A percentile compares a stretch with the other conserved stretches of the same genome.
These are phyloP conservation scores for Nemoura dubitans DNA, from an alignment of 2,888 invertebrate species.

Conservation along the genomic window DNA sequence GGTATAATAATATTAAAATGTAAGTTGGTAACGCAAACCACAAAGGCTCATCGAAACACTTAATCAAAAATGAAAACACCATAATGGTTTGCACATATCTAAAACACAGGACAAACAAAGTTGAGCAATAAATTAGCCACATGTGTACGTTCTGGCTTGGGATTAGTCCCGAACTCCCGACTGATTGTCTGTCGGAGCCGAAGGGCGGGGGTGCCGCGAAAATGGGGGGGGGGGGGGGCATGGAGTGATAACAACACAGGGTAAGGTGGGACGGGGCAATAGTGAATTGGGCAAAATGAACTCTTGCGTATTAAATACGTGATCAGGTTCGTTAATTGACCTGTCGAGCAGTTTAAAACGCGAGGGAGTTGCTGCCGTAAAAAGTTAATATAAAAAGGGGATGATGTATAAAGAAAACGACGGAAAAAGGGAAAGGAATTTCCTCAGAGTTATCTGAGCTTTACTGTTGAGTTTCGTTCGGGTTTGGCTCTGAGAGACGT, in stretches of 20 bases:
- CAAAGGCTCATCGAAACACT: not conserved
- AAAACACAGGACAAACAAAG: not conserved
- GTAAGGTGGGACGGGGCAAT: not conserved
- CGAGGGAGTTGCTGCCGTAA: not conserved
- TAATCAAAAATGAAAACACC: not conserved
- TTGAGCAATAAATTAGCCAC: not conserved
- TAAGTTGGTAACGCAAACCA: too few relatives aligned
- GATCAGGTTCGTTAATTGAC: slow-evolving; percentile 34
- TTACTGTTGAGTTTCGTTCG: not conserved
- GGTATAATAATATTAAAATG: too few relatives aligned
- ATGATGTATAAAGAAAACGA: not conserved
- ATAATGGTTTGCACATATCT: not conserved
- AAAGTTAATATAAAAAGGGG: not conserved
- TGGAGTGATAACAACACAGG: not conserved
- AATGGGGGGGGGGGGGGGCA: not conserved
- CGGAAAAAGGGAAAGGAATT: not conserved
- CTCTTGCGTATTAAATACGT: slow-evolving; percentile 39
- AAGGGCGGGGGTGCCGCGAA: not conserved
- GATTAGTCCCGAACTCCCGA: not conserved
- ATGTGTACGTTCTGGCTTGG: not conserved
- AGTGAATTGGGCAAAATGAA: slow-evolving; percentile 9
- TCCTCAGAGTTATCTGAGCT: not conserved
- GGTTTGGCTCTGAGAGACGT: too few relatives aligned
- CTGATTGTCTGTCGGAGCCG: not conserved
- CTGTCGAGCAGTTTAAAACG: not conserved